A percentile compares a stretch with the other conserved stretches of the same genome.
phyloP scores from a whole-genome alignment of 2,113 vertebrate species.

The Oryzias melastigma region DNA sequence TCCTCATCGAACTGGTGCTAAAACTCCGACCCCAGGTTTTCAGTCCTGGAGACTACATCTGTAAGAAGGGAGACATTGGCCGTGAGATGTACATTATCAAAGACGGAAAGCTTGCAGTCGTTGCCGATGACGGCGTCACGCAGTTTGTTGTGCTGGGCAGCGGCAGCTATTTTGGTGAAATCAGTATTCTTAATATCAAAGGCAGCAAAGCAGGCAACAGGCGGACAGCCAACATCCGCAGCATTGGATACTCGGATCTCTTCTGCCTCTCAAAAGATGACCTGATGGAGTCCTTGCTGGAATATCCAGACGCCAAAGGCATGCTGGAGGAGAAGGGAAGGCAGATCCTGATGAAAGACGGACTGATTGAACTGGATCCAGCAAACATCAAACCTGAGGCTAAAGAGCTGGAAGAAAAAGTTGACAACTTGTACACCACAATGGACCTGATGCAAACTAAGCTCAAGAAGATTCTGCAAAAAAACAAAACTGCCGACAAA shows the following conservation, averaged over 20 bases:
- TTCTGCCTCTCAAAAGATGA: slow-evolving; percentile 97
- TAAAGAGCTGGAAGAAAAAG: slow-evolving; percentile 88
- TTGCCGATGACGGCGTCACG: slow-evolving; percentile 93
- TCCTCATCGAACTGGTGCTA: slow-evolving; percentile 92
- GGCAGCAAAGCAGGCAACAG: slow-evolving; percentile 97
- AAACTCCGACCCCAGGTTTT: slow-evolving; percentile 93
- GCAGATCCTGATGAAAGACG: slow-evolving; percentile 94
- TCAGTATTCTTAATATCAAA: slow-evolving; percentile 97
- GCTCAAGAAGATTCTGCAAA: slow-evolving; percentile 84
- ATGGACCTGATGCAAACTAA: slow-evolving; percentile 86
- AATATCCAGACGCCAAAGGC: slow-evolving; percentile 94
- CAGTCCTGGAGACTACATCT: slow-evolving; percentile 96
- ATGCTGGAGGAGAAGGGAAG: slow-evolving; percentile 95
- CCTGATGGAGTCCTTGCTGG: slow-evolving; percentile 92
- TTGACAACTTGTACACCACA: slow-evolving; percentile 79
- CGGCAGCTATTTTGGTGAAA: slow-evolving; percentile 96
- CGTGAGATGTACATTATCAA: slow-evolving; percentile 99
- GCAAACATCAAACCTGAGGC: slow-evolving; percentile 84
- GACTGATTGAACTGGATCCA: slow-evolving; percentile 86
- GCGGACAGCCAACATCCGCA: slow-evolving; percentile 95
- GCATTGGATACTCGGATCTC: slow-evolving; percentile 94
- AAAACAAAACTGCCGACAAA: slow-evolving; percentile 79
- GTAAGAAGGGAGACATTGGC: slow-evolving; percentile 96
- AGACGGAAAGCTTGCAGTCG: slow-evolving; percentile 94
- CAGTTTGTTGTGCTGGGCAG: slow-evolving; percentile 95